Evolutionary conservation across 2,797 vertebrate genomes (phyloP).

Genomic region (Bovichtus diacanthus): DNA sequence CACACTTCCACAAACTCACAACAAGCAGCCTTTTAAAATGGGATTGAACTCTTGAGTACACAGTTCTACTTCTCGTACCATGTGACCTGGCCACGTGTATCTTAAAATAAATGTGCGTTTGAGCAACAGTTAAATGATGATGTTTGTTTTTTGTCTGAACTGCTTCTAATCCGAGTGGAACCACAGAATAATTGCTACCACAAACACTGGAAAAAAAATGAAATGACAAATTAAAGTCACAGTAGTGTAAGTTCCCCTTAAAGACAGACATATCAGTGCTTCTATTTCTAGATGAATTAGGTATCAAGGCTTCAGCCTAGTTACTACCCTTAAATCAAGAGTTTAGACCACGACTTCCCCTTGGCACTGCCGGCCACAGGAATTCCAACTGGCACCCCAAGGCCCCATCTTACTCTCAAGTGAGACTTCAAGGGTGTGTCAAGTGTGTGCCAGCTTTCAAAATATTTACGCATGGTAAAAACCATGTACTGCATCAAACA

Average conservation of each 20-base stretch:
- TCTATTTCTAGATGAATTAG: background rate
- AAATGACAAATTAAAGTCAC: background rate
- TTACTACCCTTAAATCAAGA: background rate
- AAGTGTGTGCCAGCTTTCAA: background rate
- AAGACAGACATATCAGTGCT: background rate
- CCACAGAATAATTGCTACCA: background rate
- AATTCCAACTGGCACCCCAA: background rate
- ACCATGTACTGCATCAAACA: conserved; percentile 5
- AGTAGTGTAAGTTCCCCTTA: background rate
- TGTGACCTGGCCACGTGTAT: conserved; percentile 31
- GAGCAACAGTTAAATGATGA: background rate
- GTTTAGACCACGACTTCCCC: background rate
- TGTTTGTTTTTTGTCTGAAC: background rate
- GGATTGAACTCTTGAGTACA: conserved; percentile 22
- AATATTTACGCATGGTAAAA: background rate
- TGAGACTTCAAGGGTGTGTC: background rate
- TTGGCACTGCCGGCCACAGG: background rate
- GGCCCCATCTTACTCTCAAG: background rate
- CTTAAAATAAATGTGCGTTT: conserved; percentile 31
- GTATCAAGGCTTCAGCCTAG: background rate
- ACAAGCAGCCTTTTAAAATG: conserved; percentile 39
- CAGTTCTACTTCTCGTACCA: conserved; percentile 29
- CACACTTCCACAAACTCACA: conserved; percentile 9
- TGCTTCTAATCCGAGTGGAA: background rate
- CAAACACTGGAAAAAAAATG: background rate